Evolutionary conservation across 2,888 invertebrate genomes (phyloP).

Genomic region (Acleris cristana): DNA sequence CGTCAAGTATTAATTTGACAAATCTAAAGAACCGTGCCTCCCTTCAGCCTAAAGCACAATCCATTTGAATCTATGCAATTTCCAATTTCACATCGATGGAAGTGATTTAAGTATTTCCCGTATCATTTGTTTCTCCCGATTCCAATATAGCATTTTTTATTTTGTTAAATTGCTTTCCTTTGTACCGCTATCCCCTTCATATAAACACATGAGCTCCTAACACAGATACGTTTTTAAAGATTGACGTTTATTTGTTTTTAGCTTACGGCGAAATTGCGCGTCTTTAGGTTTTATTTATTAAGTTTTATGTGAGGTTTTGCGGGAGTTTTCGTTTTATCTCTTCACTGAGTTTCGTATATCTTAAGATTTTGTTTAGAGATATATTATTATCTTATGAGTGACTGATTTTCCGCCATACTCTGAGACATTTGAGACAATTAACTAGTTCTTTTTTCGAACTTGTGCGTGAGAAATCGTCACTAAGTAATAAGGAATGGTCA

Average conservation of each 20-base stretch:
- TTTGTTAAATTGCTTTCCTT: slow-evolving; percentile 82
- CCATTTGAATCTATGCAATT: slow-evolving; percentile 45
- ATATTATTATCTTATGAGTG: too few species aligned
- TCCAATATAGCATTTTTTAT: slow-evolving; percentile 77
- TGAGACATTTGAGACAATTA: too few species aligned
- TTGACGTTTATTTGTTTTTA: slow-evolving; percentile 77
- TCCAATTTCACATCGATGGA: slow-evolving; percentile 76
- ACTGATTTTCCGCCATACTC: too few species aligned
- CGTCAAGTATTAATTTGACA: background rate
- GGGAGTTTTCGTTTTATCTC: slow-evolving; percentile 27
- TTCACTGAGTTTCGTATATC: slow-evolving; percentile 28
- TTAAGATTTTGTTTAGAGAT: background rate
- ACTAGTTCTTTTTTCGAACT: too few species aligned
- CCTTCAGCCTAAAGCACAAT: slow-evolving; percentile 24
- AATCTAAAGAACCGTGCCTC: slow-evolving; percentile 5
- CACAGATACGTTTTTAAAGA: slow-evolving; percentile 80
- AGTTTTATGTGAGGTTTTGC: slow-evolving; percentile 39
- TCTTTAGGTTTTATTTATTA: slow-evolving; percentile 48
- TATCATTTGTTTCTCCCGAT: slow-evolving; percentile 78
- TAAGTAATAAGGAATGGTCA: too few species aligned
- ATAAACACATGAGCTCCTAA: slow-evolving; percentile 68
- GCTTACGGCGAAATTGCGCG: slow-evolving; percentile 75
- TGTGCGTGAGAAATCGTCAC: too few species aligned
- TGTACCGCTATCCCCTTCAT: slow-evolving; percentile 69
- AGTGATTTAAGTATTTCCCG: slow-evolving; percentile 81